These are phyloP conservation scores for Corythoichthys intestinalis DNA, from an alignment of 2,113 vertebrate species.

Conservation along the genomic window DNA sequence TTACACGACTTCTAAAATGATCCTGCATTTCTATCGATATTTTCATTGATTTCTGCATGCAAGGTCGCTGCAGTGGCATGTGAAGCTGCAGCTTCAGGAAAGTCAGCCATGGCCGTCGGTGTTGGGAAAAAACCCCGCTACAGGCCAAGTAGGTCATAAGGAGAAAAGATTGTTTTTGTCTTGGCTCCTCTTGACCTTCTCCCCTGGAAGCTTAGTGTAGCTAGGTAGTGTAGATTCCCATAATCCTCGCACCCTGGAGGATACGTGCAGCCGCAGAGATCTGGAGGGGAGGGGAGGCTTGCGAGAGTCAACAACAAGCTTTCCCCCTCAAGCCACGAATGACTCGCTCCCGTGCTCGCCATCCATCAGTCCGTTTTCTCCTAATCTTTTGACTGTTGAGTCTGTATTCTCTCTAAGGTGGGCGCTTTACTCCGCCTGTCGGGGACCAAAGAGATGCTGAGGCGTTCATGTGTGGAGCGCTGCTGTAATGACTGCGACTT, in stretches of 20 bases:
- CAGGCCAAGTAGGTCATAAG: slow-evolving; percentile 27
- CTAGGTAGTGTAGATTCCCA: slow-evolving; percentile 42
- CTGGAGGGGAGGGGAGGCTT: background rate
- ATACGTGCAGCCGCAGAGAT: slow-evolving; percentile 28
- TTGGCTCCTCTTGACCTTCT: slow-evolving; percentile 56
- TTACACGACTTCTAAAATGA: background rate
- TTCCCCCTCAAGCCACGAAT: slow-evolving; percentile 23
- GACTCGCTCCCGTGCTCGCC: slow-evolving; percentile 22
- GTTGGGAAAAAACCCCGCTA: background rate
- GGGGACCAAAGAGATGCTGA: slow-evolving; percentile 17
- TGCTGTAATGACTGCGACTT: slow-evolving; percentile 42
- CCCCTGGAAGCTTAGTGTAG: slow-evolving; percentile 42
- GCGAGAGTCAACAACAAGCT: slow-evolving; percentile 33
- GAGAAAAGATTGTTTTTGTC: slow-evolving; percentile 43
- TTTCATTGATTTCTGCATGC: slow-evolving; percentile 8
- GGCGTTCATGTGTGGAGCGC: slow-evolving; percentile 50
- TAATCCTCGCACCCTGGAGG: slow-evolving; percentile 47
- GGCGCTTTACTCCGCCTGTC: slow-evolving; percentile 39
- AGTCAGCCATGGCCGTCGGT: background rate
- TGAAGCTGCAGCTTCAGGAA: background rate
- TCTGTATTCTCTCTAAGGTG: slow-evolving; percentile 42
- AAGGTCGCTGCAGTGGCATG: background rate
- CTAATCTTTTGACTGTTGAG: slow-evolving; percentile 48
- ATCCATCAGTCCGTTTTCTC: slow-evolving; percentile 45
- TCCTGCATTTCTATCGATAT: slow-evolving; percentile 4